Base-by-base conservation (phyloP, 2,797 vertebrate species). In the Microctenopoma stevenorrisi region DNA sequence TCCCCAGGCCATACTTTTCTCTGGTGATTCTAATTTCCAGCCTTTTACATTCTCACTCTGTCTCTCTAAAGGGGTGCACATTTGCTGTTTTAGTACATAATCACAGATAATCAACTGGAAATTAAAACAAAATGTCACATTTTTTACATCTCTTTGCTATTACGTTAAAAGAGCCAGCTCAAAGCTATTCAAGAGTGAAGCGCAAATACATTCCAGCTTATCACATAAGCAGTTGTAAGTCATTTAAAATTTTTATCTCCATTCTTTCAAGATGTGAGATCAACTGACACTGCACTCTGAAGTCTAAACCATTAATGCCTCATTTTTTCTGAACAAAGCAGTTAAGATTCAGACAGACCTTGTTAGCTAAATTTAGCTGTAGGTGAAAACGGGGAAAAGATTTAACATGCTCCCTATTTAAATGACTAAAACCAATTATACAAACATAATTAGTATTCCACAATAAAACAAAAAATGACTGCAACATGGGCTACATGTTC, bases 1-100 rank as follows among this genome's bases (percentile, higher is more conserved):
- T 90, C 90, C 91, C 84, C 78, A 73, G 91, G 93, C 92, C 88
- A 81, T 88, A 93, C 92, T 92, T 95, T 94, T 93, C 91, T 93
- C 86, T 86, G 81, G 65, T 74, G 82, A 89, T 88, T 87, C 79
- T 80, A 83, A 89, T 91, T 91, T 86, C 69, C 80, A 82, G 85
- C 74, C 66, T 84, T 86, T 84, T 76, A 85, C 76, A 25, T 88
- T 86, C 74, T 80, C 50, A 58, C 79, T 86, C 76, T 22, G 50
- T 69, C 65, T 85, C 84, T 86, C 78, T 82, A 81, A 83, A 82
- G 81, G 64, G 78, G 63, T 78, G 50, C 81, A 81, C 79, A 80
- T 91, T 86, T 84, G 76, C 80, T 61, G 74, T 88, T 89, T 92
- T 85, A 82, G 84, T 47, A 70, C 86, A 89, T 86, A 91, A 89